These are phyloP conservation scores for Hypomesus transpacificus DNA, from an alignment of 2,113 vertebrate species.

Conservation along the genomic window DNA sequence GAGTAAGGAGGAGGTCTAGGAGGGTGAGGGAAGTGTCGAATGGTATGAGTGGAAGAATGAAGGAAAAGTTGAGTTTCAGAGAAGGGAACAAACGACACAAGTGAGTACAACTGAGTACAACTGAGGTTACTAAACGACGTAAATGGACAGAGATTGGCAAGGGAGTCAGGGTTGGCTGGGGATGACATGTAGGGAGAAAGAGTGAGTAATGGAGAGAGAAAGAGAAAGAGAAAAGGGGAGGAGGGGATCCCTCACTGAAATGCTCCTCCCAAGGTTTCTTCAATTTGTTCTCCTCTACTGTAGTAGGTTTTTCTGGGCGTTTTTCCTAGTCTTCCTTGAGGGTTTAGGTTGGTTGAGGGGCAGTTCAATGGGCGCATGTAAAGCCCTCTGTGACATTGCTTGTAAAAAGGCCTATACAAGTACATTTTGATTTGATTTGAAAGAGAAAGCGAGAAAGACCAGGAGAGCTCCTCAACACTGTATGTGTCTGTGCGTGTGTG, in stretches of 20 bases:
- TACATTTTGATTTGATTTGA: background rate
- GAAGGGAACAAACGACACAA: background rate
- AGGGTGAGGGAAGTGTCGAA: background rate
- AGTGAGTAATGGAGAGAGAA: background rate
- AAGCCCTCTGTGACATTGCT: no score
- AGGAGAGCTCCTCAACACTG: background rate
- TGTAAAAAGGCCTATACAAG: no score
- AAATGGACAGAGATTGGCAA: background rate
- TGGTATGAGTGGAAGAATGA: constrained; percentile 20
- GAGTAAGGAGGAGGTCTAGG: background rate
- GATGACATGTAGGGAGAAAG: background rate
- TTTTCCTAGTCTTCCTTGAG: no score
- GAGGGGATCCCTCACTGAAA: no score
- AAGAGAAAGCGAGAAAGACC: background rate
- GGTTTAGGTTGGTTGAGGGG: no score
- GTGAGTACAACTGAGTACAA: no score
- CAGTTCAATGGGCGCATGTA: no score
- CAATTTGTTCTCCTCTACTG: no score
- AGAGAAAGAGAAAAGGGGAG: background rate
- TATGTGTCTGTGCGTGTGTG: background rate
- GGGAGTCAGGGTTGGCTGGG: background rate
- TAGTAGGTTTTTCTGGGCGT: no score
- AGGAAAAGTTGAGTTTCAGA: background rate
- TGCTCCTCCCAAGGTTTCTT: no score
- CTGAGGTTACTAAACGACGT: no score